Conservation (phyloP, 2,113 vertebrate genomes). For the Herpetotheres cachinnans region DNA sequence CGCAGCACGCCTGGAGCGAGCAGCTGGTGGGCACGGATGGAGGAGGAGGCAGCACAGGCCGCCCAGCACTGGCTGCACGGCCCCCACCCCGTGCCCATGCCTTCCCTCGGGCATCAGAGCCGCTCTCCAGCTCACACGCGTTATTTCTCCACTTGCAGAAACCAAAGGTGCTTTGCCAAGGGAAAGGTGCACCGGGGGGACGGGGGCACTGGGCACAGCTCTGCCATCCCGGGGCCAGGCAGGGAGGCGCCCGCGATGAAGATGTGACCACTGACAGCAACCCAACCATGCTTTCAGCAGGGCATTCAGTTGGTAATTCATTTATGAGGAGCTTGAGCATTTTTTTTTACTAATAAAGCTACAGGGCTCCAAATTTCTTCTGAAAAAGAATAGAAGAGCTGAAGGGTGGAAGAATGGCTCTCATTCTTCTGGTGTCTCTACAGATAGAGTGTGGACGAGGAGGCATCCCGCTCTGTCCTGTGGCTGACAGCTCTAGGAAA, state of each 20-base stretch:
- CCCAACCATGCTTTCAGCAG: neutral
- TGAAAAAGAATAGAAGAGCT: neutral
- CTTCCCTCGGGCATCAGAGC: neutral
- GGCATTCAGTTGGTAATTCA: neutral
- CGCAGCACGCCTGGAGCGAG: neutral
- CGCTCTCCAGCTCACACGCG: neutral
- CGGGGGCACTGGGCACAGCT: accelerated
- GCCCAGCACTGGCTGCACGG: neutral
- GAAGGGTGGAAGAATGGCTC: neutral
- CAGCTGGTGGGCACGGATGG: neutral
- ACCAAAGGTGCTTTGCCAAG: neutral
- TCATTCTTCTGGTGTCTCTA: neutral
- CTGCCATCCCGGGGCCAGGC: neutral
- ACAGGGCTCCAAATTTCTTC: neutral
- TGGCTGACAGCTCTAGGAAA: neutral
- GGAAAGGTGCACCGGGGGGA: neutral
- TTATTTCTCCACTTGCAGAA: neutral
- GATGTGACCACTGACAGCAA: neutral
- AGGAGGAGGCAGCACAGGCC: neutral
- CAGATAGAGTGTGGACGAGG: neutral
- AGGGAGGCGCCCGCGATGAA: neutral
- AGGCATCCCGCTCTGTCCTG: neutral
- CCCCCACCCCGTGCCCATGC: neutral
- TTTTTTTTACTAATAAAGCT: neutral
- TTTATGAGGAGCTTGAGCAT: neutral